A percentile compares a stretch with the other conserved stretches of the same genome.
These are phyloP conservation scores for Sialia sialis DNA, from an alignment of 2,113 vertebrate genomes.

Conservation along the genomic window DNA sequence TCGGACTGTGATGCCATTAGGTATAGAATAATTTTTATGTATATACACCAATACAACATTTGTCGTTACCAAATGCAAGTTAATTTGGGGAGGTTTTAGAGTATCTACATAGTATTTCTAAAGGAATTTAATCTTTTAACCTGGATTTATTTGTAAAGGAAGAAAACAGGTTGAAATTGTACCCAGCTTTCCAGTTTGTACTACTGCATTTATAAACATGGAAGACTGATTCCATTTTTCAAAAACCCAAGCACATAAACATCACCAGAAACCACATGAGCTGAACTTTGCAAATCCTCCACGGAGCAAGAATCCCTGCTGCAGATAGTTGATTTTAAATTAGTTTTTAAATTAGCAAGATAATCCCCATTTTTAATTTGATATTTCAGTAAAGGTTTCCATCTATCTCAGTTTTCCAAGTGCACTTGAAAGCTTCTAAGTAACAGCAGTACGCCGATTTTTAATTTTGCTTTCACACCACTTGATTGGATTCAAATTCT, in stretches of 20 bases:
- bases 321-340: background rate
- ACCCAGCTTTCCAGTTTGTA: background rate
- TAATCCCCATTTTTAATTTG: constrained; percentile 30
- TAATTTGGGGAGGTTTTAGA: background rate
- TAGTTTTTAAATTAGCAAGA: background rate
- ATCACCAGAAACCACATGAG: background rate
- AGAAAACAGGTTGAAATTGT: background rate
- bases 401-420: constrained; percentile 1
- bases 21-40: constrained; percentile 13
- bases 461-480: constrained; percentile 34
- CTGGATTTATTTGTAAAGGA: background rate
- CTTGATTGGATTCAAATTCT: constrained; percentile 31
- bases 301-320: background rate
- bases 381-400: constrained; percentile 14
- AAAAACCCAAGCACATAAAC: background rate
- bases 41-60: background rate
- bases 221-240: background rate
- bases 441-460: constrained; percentile 22
- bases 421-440: background rate
- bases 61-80: background rate
- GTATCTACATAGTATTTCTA: background rate
- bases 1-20: background rate
- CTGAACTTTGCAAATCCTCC: background rate
- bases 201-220: background rate
- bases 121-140: background rate